phyloP scores from a whole-genome alignment of 1,140 invertebrate genomes.

The Drosophila arizonae region DNA sequence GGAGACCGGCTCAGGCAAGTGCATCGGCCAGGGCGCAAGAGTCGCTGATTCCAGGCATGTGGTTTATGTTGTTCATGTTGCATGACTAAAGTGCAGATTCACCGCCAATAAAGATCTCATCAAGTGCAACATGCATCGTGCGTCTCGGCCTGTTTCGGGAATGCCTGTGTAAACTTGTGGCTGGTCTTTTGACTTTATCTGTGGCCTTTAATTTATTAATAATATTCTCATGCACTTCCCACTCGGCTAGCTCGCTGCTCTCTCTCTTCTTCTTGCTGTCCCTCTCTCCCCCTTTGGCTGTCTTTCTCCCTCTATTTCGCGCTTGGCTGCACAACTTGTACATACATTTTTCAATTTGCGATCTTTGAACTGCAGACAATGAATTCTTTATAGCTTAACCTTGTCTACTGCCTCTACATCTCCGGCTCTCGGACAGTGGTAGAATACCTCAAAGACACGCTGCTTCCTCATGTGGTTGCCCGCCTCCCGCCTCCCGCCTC shows the following conservation, averaged over 20 bases:
- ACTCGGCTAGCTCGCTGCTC: conserved; percentile 35
- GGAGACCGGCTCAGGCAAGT: conserved; percentile 17
- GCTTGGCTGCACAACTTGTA: conserved; percentile 28
- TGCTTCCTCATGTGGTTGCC: conserved; percentile 26
- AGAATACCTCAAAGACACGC: conserved; percentile 2
- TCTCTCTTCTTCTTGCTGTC: not conserved
- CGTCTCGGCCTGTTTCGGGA: conserved; percentile 38
- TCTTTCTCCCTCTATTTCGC: conserved; percentile 3
- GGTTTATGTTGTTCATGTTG: conserved; percentile 50
- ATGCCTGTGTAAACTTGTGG: conserved; percentile 62
- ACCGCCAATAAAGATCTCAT: conserved; percentile 75
- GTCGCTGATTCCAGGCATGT: conserved; percentile 40
- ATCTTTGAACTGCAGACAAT: conserved; percentile 77
- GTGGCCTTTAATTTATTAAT: conserved; percentile 80
- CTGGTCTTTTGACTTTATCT: conserved; percentile 70
- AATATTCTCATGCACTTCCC: conserved; percentile 72
- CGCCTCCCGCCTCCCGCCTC: not conserved
- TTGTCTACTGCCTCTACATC: conserved; percentile 53
- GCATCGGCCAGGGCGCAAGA: conserved; percentile 2
- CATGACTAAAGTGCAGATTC: conserved; percentile 27
- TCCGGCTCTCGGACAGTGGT: conserved; percentile 11
- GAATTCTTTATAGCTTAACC: conserved; percentile 80
- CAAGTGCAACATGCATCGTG: conserved; percentile 71
- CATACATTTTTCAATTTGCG: conserved; percentile 79
- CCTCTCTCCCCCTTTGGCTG: not conserved